These are phyloP conservation scores for Dinocampus coccinellae DNA, from an alignment of 2,888 invertebrate genomes.

Conservation along the genomic window DNA sequence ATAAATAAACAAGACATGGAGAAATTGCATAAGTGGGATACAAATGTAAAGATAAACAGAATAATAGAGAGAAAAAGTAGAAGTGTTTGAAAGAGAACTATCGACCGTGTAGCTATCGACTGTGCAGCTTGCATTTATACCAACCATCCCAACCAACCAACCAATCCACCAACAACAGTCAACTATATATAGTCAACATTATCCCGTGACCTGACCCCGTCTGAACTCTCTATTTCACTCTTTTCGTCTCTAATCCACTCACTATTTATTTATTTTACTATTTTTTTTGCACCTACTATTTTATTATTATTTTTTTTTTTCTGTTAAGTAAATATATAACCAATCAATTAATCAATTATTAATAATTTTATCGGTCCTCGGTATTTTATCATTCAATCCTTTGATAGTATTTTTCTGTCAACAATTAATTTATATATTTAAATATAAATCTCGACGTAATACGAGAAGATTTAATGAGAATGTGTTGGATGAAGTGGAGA, in stretches of 20 bases:
- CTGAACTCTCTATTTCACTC: conserved; percentile 65
- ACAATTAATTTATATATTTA: too few relatives aligned
- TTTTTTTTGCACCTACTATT: too few relatives aligned
- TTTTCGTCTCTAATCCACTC: conserved; percentile 52
- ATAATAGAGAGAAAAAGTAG: conserved; percentile 25
- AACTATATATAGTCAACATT: conserved; percentile 52
- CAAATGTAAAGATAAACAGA: background rate
- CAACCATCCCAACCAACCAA: conserved; percentile 40
- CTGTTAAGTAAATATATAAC: too few relatives aligned
- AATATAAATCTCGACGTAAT: too few relatives aligned
- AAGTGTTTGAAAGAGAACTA: conserved; percentile 41
- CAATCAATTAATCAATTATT: too few relatives aligned
- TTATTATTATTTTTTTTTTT: background rate
- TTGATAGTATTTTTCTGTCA: too few relatives aligned
- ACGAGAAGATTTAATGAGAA: too few relatives aligned
- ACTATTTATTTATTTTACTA: too few relatives aligned
- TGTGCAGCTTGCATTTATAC: conserved; percentile 22
- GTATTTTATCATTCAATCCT: too few relatives aligned
- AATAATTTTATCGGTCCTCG: too few relatives aligned
- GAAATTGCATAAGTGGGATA: background rate
- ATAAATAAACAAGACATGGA: too few relatives aligned
- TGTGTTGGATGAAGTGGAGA: too few relatives aligned
- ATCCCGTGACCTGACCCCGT: conserved; percentile 69
- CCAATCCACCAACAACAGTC: conserved; percentile 33
- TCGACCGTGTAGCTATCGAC: conserved; percentile 44